Evolutionary conservation across 2,888 invertebrate species (phyloP).

Genomic region (Pterostichus madidus): DNA sequence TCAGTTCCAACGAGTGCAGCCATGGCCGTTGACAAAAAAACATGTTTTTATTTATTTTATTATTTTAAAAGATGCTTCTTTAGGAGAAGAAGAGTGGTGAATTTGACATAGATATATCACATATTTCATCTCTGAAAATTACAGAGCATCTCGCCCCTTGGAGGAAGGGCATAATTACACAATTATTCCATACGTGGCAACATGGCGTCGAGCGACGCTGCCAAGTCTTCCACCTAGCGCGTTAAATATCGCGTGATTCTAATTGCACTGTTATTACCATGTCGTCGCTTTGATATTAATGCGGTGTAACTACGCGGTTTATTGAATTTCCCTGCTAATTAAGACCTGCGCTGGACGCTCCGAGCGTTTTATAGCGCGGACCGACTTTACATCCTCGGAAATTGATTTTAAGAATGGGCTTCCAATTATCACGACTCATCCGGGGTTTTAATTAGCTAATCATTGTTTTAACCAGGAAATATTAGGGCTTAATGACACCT

Average conservation of each 20-base stretch:
- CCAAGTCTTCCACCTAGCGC: conserved; percentile 12
- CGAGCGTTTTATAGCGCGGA: conserved; percentile 32
- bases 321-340: conserved; percentile 55
- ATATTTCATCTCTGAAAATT: no score
- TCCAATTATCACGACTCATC: conserved; percentile 44
- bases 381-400: conserved; percentile 25
- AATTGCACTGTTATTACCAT: conserved; percentile 57
- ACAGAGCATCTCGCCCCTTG: no score
- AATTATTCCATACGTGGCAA: conserved; percentile 11
- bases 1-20: no score
- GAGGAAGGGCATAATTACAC: conserved; percentile 11
- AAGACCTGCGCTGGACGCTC: conserved; percentile 27
- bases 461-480: conserved; percentile 49
- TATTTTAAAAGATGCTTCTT: no score
- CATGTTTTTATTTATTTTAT: no score
- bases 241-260: conserved; percentile 53
- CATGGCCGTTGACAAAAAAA: no score
- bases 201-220: conserved; percentile 18
- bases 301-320: conserved; percentile 55
- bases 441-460: conserved; percentile 37
- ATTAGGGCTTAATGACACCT: conserved; percentile 6
- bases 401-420: conserved; percentile 46
- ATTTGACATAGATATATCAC: no score
- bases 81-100: no score
- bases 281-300: conserved; percentile 57